Evolutionary conservation across 2,113 vertebrate species (phyloP).

Genomic region (Python bivittatus): DNA sequence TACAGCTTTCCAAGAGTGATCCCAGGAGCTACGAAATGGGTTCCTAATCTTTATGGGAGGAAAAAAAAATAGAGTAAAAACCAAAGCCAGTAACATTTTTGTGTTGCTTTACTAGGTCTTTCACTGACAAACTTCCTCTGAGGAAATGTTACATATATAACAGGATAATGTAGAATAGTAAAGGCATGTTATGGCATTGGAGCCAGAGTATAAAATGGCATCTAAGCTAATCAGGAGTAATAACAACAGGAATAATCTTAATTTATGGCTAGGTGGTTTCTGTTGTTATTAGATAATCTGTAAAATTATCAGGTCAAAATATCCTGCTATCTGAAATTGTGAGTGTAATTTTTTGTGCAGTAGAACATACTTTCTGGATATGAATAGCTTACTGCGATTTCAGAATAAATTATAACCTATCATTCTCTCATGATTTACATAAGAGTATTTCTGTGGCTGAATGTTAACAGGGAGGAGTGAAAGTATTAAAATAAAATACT

Average conservation of each 20-base stretch:
- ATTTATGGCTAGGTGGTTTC: neutral
- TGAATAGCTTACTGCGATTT: neutral
- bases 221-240: neutral
- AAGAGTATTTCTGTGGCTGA: neutral
- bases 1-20: conserved; percentile 41
- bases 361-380: neutral
- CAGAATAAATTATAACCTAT: neutral
- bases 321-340: neutral
- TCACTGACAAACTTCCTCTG: neutral
- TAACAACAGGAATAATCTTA: neutral
- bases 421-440: neutral
- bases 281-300: neutral
- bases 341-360: neutral
- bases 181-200: neutral
- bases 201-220: neutral
- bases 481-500: neutral
- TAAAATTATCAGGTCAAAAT: neutral
- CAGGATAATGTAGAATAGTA: neutral
- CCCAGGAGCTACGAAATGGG: conserved; percentile 17
- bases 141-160: neutral
- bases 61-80: neutral
- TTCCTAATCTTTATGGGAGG: neutral
- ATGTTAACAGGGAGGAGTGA: neutral
- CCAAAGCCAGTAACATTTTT: neutral
- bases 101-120: neutral